Percentiles rank a stretch among this genome's conserved stretches.
phyloP scores from a whole-genome alignment of 2,888 invertebrate species.

The Aelia acuminata region DNA sequence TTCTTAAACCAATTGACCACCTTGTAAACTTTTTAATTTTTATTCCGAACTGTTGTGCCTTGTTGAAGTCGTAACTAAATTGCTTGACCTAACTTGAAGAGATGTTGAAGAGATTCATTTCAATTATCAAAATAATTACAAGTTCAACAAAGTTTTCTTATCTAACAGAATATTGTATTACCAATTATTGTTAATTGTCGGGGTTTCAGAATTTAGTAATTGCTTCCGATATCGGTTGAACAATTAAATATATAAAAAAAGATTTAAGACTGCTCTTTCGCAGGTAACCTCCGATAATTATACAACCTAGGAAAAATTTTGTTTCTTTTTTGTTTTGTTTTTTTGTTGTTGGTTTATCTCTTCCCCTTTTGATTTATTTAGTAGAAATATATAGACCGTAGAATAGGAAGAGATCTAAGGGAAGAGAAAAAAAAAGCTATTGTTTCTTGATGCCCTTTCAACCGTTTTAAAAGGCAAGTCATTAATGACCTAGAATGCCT shows the following conservation, averaged over 20 bases:
- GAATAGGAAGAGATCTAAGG: background rate
- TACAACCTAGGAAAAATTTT: background rate
- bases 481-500: background rate
- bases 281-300: background rate
- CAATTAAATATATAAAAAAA: background rate
- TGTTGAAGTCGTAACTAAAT: too few species aligned
- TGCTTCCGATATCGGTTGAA: background rate
- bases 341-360: constrained; percentile 2
- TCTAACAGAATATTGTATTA: background rate
- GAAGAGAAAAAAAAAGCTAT: background rate
- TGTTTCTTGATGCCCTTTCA: constrained; percentile 10
- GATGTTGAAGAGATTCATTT: too few species aligned
- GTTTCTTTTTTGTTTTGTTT: background rate
- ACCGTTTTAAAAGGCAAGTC: constrained; percentile 29
- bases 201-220: background rate
- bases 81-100: too few species aligned
- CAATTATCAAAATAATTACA: background rate
- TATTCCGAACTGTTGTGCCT: too few species aligned
- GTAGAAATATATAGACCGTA: constrained; percentile 15
- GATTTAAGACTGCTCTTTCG: background rate
- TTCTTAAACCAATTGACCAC: too few species aligned
- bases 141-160: background rate
- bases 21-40: too few species aligned
- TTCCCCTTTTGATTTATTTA: background rate
- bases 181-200: background rate